Evolutionary conservation across 30 jellyfish, hydroid and myxozoan genomes (phyloP).

Genomic region (Hydractinia echinata): DNA sequence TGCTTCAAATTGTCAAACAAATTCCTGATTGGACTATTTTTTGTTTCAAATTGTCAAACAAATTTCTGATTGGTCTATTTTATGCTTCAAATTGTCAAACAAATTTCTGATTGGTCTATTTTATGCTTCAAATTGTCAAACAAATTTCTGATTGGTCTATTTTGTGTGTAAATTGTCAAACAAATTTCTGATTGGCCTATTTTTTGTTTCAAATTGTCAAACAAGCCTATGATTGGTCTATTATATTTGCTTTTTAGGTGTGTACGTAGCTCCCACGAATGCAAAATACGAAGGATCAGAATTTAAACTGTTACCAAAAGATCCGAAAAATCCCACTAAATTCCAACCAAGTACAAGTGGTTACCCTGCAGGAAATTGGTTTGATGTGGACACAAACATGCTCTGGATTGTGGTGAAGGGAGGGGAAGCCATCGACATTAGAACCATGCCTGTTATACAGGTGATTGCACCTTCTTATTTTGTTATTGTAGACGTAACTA

Average conservation of each 20-base stretch:
- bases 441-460: constrained; percentile 64
- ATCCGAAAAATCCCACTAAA: constrained; percentile 57
- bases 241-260: constrained; percentile 20
- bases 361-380: constrained; percentile 67
- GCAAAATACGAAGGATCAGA: constrained; percentile 40
- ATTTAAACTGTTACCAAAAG: constrained; percentile 47
- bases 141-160: no score
- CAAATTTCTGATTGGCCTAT: no score
- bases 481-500: no score
- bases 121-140: no score
- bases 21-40: no score
- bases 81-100: no score
- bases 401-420: constrained; percentile 71
- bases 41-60: no score
- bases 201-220: no score
- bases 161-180: not conserved
- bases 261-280: constrained; percentile 55
- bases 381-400: constrained; percentile 56
- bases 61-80: no score
- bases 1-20: no score
- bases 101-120: no score
- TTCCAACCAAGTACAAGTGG: constrained; percentile 56
- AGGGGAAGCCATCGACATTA: constrained; percentile 50
- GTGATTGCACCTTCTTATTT: constrained; percentile 27
- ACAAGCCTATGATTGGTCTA: no score